phyloP scores from a whole-genome alignment of 2,888 invertebrate genomes.

The Meliscaeva auricollis region DNA sequence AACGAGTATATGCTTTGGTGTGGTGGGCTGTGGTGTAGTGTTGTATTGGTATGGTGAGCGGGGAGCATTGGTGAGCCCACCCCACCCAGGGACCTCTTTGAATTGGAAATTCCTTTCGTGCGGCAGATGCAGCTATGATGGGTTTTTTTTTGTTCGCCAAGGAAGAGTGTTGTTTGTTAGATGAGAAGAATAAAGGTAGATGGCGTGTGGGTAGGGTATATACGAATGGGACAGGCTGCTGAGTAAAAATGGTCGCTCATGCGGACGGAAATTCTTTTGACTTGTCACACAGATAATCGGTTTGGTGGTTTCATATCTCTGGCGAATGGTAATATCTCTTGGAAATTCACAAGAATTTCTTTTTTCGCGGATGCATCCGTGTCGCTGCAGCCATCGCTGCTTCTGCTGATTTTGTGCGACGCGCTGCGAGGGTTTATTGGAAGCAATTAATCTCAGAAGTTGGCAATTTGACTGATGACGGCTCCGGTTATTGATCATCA shows the following conservation, averaged over 20 bases:
- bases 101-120: conserved; percentile 70
- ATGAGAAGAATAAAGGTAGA: conserved; percentile 32
- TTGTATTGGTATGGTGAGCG: not conserved
- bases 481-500: conserved; percentile 55
- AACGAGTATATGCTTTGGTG: conserved; percentile 52
- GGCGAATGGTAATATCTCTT: conserved; percentile 51
- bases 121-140: conserved; percentile 10
- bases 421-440: conserved; percentile 43
- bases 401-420: conserved; percentile 39
- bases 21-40: not conserved
- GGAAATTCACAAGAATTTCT: conserved; percentile 65
- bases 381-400: conserved; percentile 5
- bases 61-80: too few species aligned
- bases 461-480: conserved; percentile 58
- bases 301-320: conserved; percentile 32
- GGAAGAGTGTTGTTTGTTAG: conserved; percentile 27
- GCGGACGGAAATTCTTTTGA: conserved; percentile 64
- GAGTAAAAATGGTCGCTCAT: conserved; percentile 32
- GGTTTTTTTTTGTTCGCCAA: conserved; percentile 42
- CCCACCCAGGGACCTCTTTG: conserved; percentile 44
- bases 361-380: conserved; percentile 7
- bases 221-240: not conserved
- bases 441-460: conserved; percentile 66
- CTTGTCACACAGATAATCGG: conserved; percentile 66
- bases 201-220: conserved; percentile 30